Base-by-base conservation (phyloP, 2,888 invertebrate genomes). In the Dasypogon diadema region DNA sequence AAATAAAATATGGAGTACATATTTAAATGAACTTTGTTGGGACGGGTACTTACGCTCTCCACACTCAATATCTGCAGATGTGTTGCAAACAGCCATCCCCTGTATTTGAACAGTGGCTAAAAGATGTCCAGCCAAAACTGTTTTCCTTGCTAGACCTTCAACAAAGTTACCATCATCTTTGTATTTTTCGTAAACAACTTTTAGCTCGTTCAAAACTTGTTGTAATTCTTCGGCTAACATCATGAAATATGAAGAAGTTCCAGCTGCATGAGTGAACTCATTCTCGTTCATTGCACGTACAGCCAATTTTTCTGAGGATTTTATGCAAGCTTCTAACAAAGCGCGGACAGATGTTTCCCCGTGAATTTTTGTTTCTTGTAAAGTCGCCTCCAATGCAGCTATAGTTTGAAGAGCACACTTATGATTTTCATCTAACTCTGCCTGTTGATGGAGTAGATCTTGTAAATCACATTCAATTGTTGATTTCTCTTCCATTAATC, bases 81-180 rank as follows among this genome's bases (percentile, higher is more conserved):
- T 91, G 83, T 93, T 93, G 2, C 93, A 91, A 6, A 93, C 92
- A 1, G 93, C 92, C 83, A 92, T 91, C n/a, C 93, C 93, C 80
- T 92, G 90, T 60, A 93, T 86, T 78, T 93, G 87, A 82, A 90
- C 89, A 68, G 89, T 88, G 2, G 91, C 87, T 63, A 91, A 83
- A 63, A 88, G 85, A 83, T 92, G 91, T 3, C 82, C 81, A 1
- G 80, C 75, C 22, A 80, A 70, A 10, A 82, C 80, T 51, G 81
- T 78, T 78, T 81, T 80, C 18, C 80, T 79, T 4, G 81, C 81
- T 10, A 82, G 76, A 2, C 81, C 81, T 75, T 82, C 82, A 30
- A 81, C 81, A 42, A 68, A 70, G 72, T 76, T 85, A 79, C 80
- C 84, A 81, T 82, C 86, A 81, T 80, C 84, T 82, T 74, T 83